phyloP scores from a whole-genome alignment of 2,113 vertebrate genomes.

The Eurypyga helias region DNA sequence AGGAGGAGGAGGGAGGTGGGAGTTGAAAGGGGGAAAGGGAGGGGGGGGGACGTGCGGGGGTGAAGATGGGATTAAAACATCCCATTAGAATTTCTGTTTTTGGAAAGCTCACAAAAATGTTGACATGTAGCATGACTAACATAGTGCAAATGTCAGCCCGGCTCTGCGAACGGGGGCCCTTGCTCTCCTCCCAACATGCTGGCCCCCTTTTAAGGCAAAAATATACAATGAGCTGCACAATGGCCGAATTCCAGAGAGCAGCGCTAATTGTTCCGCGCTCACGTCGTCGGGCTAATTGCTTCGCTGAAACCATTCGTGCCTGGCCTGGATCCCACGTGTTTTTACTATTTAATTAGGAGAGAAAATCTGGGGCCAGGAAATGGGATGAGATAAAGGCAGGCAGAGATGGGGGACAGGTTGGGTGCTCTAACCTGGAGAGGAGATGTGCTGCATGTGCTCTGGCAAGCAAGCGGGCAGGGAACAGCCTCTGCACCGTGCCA shows the following conservation, averaged over 20 bases:
- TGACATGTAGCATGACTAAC: conserved; percentile 72
- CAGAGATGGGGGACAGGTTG: background rate
- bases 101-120: conserved; percentile 75
- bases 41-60: background rate
- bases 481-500: background rate
- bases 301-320: conserved; percentile 31
- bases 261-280: conserved; percentile 60
- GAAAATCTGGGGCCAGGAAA: conserved; percentile 35
- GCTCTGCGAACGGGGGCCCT: conserved; percentile 58
- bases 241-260: conserved; percentile 68
- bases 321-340: conserved; percentile 57
- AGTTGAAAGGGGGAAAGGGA: background rate
- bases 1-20: conserved; percentile 34
- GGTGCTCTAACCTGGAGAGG: background rate
- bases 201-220: conserved; percentile 74
- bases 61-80: conserved; percentile 52
- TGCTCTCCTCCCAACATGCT: conserved; percentile 36
- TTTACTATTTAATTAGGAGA: conserved; percentile 62
- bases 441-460: rapidly evolving
- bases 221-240: conserved; percentile 68
- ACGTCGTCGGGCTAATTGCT: conserved; percentile 64
- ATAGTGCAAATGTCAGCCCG: conserved; percentile 65
- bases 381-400: background rate
- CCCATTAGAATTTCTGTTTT: conserved; percentile 69
- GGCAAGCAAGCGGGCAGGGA: rapidly evolving